A percentile compares a stretch with the other conserved stretches of the same genome.
phyloP scores from a whole-genome alignment of 1,140 invertebrate species.

The Drosophila melanica region DNA sequence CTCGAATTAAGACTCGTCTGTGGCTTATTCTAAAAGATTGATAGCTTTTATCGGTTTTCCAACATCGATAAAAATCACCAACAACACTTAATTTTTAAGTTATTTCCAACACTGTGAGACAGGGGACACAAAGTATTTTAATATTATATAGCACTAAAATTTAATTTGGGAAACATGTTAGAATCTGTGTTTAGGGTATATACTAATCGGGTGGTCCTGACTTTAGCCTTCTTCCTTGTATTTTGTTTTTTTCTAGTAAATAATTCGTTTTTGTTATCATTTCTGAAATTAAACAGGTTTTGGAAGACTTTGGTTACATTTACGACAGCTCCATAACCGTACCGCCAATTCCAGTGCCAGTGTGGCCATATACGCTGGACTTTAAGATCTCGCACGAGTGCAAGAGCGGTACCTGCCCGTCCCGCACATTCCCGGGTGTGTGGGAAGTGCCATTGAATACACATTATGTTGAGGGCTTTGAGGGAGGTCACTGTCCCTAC shows the following conservation, averaged over 20 bases:
- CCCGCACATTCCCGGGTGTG: conserved; percentile 94
- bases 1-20: no score
- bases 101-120: no score
- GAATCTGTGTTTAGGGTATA: no score
- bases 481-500: conserved; percentile 96
- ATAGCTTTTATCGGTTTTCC: no score
- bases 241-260: not conserved
- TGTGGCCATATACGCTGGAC: conserved; percentile 97
- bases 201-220: no score
- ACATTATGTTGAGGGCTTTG: conserved; percentile 94
- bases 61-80: no score
- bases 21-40: no score
- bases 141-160: no score
- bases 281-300: conserved; percentile 85
- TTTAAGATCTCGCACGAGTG: conserved; percentile 96
- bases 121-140: no score
- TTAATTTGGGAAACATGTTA: no score
- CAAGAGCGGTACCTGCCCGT: conserved; percentile 95
- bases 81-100: no score
- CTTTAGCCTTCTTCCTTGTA: no score
- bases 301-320: conserved; percentile 95
- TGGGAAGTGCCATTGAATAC: conserved; percentile 98
- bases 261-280: not conserved
- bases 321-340: conserved; percentile 96
- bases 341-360: conserved; percentile 91